Conservation (phyloP, 1,140 invertebrate species). For the Chymomyza costata region DNA sequence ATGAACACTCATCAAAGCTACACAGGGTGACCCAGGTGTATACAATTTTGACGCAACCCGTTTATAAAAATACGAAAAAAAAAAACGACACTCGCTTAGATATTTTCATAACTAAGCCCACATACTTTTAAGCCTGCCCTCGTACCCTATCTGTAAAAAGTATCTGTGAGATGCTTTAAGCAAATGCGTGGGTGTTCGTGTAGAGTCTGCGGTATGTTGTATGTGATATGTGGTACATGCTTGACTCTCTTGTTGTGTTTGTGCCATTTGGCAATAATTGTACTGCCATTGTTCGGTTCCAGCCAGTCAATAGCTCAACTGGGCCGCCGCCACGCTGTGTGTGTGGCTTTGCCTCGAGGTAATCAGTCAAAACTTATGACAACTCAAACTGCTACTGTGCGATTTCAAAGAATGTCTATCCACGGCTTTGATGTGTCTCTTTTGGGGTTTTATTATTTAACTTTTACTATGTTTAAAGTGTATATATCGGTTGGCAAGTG, state of each 20-base stretch:
- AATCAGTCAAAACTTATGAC: constrained; percentile 70
- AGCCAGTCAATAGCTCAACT: neutral
- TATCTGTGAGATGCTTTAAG: constrained; percentile 42
- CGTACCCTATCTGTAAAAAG: too few species aligned
- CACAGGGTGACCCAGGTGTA: too few species aligned
- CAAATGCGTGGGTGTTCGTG: constrained; percentile 8
- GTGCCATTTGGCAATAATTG: constrained; percentile 70
- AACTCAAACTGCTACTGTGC: constrained; percentile 66
- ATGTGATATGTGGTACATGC: constrained; percentile 2
- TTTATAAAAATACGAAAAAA: too few species aligned
- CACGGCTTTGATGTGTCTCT: constrained; percentile 36
- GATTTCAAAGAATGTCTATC: neutral
- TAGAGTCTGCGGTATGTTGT: constrained; percentile 1
- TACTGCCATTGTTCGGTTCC: constrained; percentile 50
- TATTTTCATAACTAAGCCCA: too few species aligned
- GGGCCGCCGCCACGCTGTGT: constrained; percentile 59
- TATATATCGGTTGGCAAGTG: constrained; percentile 54
- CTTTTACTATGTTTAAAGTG: too few species aligned
- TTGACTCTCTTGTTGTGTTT: constrained; percentile 18
- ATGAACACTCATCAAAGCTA: too few species aligned
- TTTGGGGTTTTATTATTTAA: neutral
- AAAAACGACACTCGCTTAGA: too few species aligned
- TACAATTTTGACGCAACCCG: too few species aligned
- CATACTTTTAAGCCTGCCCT: too few species aligned
- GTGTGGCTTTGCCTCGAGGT: constrained; percentile 64